Evolutionary conservation across 2,113 vertebrate genomes (phyloP).

Genomic region (Cebidichthys violaceus): DNA sequence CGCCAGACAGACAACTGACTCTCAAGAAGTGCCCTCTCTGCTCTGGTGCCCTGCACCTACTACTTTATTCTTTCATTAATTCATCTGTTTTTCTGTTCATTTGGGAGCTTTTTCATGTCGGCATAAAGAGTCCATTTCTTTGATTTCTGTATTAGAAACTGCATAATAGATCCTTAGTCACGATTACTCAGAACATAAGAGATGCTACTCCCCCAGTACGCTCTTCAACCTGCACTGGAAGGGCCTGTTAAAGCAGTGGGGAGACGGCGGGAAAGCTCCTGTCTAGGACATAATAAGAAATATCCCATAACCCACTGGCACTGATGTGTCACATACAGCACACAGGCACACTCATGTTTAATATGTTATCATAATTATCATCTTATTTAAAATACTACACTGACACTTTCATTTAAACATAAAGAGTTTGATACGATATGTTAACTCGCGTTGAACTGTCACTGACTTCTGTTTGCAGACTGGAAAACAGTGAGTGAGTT

Average conservation of each 20-base stretch:
- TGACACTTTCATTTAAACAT: conserved; percentile 79
- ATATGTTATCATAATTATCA: conserved; percentile 59
- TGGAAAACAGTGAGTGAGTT: conserved; percentile 45
- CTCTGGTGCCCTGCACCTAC: conserved; percentile 62
- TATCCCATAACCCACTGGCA: conserved; percentile 48
- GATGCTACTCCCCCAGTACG: conserved; percentile 48
- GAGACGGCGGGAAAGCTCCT: conserved; percentile 30
- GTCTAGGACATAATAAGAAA: conserved; percentile 53
- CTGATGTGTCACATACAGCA: conserved; percentile 60
- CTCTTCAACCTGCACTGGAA: conserved; percentile 77
- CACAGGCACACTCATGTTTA: conserved; percentile 52
- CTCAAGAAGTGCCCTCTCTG: conserved; percentile 81
- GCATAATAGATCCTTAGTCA: conserved; percentile 64
- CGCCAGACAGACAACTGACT: conserved; percentile 67
- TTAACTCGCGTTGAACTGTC: conserved; percentile 50
- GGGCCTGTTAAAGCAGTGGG: conserved; percentile 43
- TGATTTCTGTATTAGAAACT: conserved; percentile 76
- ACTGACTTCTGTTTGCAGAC: conserved; percentile 46
- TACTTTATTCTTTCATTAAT: conserved; percentile 58
- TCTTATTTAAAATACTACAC: conserved; percentile 79
- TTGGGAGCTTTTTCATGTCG: conserved; percentile 64
- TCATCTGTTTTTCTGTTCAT: conserved; percentile 63
- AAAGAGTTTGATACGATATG: conserved; percentile 60
- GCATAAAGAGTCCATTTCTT: conserved; percentile 60
- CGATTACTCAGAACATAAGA: conserved; percentile 48